Percentiles rank a stretch among this genome's conserved stretches.
phyloP scores from a whole-genome alignment of 1,140 invertebrate species.

The Neuroterus valhalla region DNA sequence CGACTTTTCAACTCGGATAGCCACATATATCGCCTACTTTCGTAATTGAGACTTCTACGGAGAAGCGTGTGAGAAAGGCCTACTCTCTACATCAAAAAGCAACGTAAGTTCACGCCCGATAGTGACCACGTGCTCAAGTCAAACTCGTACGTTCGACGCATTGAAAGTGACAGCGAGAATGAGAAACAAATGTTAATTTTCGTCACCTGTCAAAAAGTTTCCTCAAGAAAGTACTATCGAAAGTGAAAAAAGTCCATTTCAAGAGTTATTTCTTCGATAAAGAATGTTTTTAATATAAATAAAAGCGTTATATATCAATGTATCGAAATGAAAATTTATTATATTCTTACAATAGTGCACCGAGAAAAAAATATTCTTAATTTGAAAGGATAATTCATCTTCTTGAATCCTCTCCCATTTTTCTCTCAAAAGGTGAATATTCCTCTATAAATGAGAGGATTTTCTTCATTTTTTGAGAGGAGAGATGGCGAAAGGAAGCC shows the following conservation, averaged over 20 bases:
- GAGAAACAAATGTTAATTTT: background rate
- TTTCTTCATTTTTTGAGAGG: no score
- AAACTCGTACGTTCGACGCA: background rate
- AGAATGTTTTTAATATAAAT: no score
- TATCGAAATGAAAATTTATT: no score
- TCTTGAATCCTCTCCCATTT: no score
- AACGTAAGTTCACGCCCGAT: background rate
- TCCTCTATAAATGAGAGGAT: no score
- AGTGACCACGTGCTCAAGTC: background rate
- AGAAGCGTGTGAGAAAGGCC: background rate
- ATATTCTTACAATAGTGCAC: no score
- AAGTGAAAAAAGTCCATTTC: background rate
- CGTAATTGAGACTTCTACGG: conserved; percentile 1
- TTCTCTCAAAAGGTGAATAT: no score
- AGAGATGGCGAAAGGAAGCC: no score
- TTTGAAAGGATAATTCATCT: no score
- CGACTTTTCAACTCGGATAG: background rate
- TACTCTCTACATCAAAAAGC: conserved; percentile 3
- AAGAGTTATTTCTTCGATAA: no score
- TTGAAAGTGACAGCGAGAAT: conserved; percentile 14
- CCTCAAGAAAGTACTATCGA: background rate
- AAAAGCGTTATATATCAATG: no score
- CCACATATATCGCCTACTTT: conserved; percentile 6
- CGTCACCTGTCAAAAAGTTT: background rate
- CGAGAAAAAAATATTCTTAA: no score